Conservation (phyloP, 2,888 invertebrate genomes). For the Acleris sparsana region DNA sequence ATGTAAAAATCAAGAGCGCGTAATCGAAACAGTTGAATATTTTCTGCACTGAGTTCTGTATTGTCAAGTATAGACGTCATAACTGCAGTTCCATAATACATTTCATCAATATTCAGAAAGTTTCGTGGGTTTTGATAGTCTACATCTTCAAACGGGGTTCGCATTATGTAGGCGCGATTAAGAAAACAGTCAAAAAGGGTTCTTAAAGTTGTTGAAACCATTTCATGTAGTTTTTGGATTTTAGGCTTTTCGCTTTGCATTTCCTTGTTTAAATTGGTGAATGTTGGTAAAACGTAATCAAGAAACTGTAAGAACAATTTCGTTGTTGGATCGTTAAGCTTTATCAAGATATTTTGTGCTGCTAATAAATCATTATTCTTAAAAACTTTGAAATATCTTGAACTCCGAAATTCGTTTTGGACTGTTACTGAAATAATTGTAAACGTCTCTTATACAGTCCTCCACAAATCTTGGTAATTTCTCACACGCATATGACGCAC, state of each 20-base stretch:
- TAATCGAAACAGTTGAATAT: neutral
- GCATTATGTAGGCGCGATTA: neutral
- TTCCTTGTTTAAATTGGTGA: neutral
- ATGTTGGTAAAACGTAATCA: neutral
- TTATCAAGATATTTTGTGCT: neutral
- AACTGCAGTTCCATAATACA: too few relatives aligned
- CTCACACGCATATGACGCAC: neutral
- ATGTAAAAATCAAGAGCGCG: neutral
- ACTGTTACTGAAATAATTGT: slow-evolving; percentile 15
- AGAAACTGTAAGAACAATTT: neutral
- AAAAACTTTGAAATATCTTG: slow-evolving; percentile 40
- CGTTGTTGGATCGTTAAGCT: neutral
- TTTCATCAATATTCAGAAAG: too few relatives aligned
- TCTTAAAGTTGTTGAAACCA: neutral
- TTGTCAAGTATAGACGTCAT: too few relatives aligned
- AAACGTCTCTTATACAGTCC: slow-evolving; percentile 4
- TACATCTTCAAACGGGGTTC: neutral
- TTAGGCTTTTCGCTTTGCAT: neutral
- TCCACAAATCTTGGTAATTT: neutral
- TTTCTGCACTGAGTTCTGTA: neutral
- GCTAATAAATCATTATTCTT: neutral
- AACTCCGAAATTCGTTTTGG: slow-evolving; percentile 38
- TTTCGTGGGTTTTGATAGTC: neutral
- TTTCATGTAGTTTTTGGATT: neutral
- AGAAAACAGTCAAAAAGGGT: neutral